Percentiles rank a stretch among this genome's conserved stretches.
Conservation (phyloP, 2,888 invertebrate species). For the Cerceris ruficornis region DNA sequence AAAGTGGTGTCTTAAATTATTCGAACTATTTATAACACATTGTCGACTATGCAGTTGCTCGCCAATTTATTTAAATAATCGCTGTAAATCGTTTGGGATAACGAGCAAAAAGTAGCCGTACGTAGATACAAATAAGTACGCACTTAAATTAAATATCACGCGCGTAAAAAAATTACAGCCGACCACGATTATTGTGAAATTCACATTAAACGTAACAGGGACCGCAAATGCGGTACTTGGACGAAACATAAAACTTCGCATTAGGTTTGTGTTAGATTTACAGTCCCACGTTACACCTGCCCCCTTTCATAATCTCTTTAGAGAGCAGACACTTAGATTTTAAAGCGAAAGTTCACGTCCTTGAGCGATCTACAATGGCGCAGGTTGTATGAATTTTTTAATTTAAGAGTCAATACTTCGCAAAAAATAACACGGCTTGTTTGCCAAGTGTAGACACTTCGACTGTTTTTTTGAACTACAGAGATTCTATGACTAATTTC, state of each 20-base stretch:
- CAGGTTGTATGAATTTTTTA: conserved; percentile 28
- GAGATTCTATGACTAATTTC: too few species aligned
- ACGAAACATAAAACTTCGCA: conserved; percentile 32
- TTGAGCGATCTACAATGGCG: conserved; percentile 30
- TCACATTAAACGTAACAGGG: conserved; percentile 3
- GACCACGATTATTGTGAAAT: conserved; percentile 14
- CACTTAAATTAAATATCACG: background rate
- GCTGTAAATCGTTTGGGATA: too few species aligned
- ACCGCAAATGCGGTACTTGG: conserved; percentile 4
- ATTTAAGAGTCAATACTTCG: conserved; percentile 40
- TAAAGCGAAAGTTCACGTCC: conserved; percentile 33
- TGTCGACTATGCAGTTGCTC: too few species aligned
- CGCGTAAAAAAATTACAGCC: background rate
- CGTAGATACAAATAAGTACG: background rate
- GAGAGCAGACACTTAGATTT: conserved; percentile 23
- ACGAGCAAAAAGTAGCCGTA: too few species aligned
- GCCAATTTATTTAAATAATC: too few species aligned
- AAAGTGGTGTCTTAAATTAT: too few species aligned
- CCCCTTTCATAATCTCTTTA: conserved; percentile 44
- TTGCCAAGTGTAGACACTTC: background rate
- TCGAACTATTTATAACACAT: too few species aligned
- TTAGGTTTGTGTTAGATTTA: conserved; percentile 35
- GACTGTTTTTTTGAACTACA: too few species aligned
- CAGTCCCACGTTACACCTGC: conserved; percentile 9
- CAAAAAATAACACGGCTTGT: conserved; percentile 29